Percentiles rank a stretch among this genome's conserved stretches.
phyloP scores from a whole-genome alignment of 1,140 invertebrate genomes.

The Drosophila sproati region DNA sequence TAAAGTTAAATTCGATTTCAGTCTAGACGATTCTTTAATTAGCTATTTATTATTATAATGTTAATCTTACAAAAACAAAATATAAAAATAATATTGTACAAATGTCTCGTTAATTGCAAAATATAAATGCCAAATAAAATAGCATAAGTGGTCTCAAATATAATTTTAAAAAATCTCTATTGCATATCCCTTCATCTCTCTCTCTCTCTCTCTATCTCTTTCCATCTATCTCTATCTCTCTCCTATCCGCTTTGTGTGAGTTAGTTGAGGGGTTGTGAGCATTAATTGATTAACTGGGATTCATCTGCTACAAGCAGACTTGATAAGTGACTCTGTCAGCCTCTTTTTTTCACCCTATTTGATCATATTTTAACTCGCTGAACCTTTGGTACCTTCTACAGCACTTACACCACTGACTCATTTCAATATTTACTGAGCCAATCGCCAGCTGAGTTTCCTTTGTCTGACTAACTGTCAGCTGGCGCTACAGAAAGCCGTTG shows the following conservation, averaged over 20 bases:
- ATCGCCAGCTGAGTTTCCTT: constrained; percentile 60
- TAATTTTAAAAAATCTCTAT: neutral
- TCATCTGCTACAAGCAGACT: neutral
- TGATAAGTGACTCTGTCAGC: constrained; percentile 2
- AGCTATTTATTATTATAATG: no score
- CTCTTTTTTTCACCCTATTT: neutral
- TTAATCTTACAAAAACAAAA: no score
- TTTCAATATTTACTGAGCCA: constrained; percentile 45
- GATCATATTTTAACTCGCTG: constrained; percentile 12
- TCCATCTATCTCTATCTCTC: neutral
- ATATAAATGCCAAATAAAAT: no score
- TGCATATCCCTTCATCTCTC: neutral
- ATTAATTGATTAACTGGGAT: constrained; percentile 3
- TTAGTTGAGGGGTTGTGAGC: constrained; percentile 4
- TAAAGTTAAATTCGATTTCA: no score
- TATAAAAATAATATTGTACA: no score
- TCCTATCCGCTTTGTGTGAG: neutral
- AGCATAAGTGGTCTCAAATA: no score
- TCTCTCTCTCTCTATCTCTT: neutral
- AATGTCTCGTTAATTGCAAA: no score
- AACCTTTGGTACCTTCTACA: constrained; percentile 4
- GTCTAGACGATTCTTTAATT: no score
- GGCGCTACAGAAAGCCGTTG: constrained; percentile 61
- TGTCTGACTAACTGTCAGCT: constrained; percentile 65
- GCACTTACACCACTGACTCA: constrained; percentile 30